phyloP scores from a whole-genome alignment of 2,888 invertebrate species.

The Atherix ibis region DNA sequence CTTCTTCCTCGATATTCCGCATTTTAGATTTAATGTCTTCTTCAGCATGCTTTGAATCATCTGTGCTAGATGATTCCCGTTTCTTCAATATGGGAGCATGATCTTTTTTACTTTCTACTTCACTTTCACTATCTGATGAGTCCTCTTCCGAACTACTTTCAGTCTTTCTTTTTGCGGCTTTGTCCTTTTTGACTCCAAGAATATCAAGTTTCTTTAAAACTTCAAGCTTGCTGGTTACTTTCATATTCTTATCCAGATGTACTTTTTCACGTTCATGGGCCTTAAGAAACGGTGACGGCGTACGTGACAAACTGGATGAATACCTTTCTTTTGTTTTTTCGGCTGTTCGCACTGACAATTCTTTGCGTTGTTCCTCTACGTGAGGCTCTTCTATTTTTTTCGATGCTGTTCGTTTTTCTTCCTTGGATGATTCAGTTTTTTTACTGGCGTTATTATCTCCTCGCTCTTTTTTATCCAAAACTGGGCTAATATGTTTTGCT shows the following conservation, averaged over 20 bases:
- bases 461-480: slow-evolving; percentile 7
- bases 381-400: slow-evolving; percentile 12
- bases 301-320: slow-evolving; percentile 65
- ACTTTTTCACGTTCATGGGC: slow-evolving; percentile 27
- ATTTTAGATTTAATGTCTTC: slow-evolving; percentile 15
- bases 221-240: neutral
- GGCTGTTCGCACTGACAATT: neutral
- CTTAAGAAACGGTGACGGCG: slow-evolving; percentile 69
- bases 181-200: neutral
- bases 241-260: slow-evolving; percentile 8
- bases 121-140: slow-evolving; percentile 19
- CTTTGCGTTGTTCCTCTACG: too few species aligned
- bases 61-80: slow-evolving; percentile 25
- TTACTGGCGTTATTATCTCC: too few species aligned
- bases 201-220: neutral
- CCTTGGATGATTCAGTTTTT: too few species aligned
- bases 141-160: slow-evolving; percentile 31
- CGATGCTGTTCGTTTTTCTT: slow-evolving; percentile 8
- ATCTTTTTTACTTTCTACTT: slow-evolving; percentile 36
- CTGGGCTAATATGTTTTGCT: slow-evolving; percentile 5
- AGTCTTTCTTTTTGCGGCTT: slow-evolving; percentile 23
- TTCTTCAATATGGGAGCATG: slow-evolving; percentile 27
- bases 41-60: slow-evolving; percentile 37
- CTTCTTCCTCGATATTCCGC: neutral
- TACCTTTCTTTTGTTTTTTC: slow-evolving; percentile 32